A percentile compares a stretch with the other conserved stretches of the same genome.
These are phyloP conservation scores for Muricea muricata DNA, from an alignment of 92 coral and sea anemone species.

Conservation along the genomic window DNA sequence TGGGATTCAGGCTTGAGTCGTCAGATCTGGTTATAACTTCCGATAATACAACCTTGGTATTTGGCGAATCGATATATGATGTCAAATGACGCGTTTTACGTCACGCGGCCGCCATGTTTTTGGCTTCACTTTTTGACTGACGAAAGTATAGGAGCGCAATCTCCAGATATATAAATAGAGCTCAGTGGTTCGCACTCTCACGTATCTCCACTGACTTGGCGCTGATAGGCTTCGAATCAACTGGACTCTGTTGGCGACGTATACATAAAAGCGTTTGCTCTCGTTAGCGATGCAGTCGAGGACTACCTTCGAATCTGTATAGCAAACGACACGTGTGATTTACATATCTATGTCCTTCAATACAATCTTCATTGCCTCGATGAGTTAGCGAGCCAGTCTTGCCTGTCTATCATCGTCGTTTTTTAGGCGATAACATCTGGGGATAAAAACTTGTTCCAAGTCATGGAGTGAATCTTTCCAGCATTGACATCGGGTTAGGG, in stretches of 20 bases:
- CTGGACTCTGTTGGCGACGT: slow-evolving; percentile 65
- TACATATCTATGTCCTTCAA: slow-evolving; percentile 60
- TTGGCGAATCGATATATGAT: no score
- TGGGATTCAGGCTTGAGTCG: no score
- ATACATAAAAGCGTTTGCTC: slow-evolving; percentile 55
- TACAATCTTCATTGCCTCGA: slow-evolving; percentile 52
- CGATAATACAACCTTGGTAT: no score
- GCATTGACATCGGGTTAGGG: slow-evolving; percentile 31
- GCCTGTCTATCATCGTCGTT: slow-evolving; percentile 27
- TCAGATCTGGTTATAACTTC: no score
- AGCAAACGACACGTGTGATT: slow-evolving; percentile 34
- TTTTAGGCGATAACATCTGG: slow-evolving; percentile 40
- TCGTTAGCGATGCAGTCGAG: slow-evolving; percentile 55
- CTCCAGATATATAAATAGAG: no score
- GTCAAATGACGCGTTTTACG: no score
- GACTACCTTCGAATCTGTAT: slow-evolving; percentile 67
- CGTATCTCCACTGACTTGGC: slow-evolving; percentile 48
- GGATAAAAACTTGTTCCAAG: slow-evolving; percentile 19
- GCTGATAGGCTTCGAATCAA: slow-evolving; percentile 47
- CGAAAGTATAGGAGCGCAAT: no score
- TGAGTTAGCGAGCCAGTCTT: slow-evolving; percentile 40
- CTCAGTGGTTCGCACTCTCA: no score
- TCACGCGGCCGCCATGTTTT: no score
- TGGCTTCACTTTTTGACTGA: no score
- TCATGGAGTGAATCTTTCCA: slow-evolving; percentile 51